These are phyloP conservation scores for Melopsittacus undulatus DNA, from an alignment of 2,797 vertebrate genomes.

Conservation along the genomic window DNA sequence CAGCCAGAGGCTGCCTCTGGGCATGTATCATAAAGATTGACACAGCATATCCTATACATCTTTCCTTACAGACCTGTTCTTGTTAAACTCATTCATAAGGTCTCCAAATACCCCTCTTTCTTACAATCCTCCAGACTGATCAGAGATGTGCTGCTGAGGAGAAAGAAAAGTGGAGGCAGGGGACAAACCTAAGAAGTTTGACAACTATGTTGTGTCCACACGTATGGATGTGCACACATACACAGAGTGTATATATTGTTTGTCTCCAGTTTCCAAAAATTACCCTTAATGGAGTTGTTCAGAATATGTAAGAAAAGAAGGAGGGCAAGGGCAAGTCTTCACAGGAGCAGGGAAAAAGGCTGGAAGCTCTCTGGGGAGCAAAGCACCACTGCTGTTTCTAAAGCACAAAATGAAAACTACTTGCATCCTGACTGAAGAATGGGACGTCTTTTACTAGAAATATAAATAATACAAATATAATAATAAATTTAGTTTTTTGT, in stretches of 20 bases:
- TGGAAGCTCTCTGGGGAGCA: not conserved
- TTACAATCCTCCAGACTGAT: not conserved
- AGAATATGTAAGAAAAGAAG: not conserved
- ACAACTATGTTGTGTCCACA: fast-evolving
- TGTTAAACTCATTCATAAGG: not conserved
- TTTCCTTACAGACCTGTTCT: not conserved
- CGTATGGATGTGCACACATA: not conserved
- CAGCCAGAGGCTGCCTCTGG: not conserved
- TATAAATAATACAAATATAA: not conserved
- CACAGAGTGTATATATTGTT: not conserved
- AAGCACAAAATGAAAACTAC: not conserved
- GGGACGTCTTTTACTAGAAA: not conserved
- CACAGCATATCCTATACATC: not conserved
- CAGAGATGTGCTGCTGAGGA: not conserved
- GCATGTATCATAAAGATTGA: not conserved
- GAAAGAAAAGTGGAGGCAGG: not conserved
- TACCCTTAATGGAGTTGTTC: not conserved
- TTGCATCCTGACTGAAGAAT: not conserved
- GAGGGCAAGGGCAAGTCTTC: fast-evolving
- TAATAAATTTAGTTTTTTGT: not conserved
- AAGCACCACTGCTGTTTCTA: not conserved
- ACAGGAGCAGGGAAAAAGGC: not conserved
- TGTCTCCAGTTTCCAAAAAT: not conserved
- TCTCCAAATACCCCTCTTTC: not conserved
- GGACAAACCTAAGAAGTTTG: not conserved